Conservation (phyloP, 2,113 vertebrate genomes). For the Rhabdornis inornatus region DNA sequence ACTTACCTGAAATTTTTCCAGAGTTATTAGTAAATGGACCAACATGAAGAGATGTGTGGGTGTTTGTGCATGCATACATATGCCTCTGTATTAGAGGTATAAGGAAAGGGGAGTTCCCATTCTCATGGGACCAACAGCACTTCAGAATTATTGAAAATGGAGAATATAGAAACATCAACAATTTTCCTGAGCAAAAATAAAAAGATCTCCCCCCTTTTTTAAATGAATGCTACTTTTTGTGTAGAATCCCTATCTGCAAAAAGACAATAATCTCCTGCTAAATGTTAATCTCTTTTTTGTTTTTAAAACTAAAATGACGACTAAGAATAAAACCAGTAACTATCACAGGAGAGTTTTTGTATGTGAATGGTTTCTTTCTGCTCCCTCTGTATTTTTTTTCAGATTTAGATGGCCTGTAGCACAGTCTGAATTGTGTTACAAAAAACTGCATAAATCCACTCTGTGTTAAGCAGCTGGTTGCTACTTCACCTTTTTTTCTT, state of each 20-base stretch:
- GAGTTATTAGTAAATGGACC: background rate
- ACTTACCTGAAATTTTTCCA: background rate
- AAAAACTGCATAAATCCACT: background rate
- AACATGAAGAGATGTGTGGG: background rate
- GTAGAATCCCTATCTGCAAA: background rate
- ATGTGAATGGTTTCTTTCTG: background rate
- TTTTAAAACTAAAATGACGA: background rate
- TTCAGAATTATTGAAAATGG: background rate
- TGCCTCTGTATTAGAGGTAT: background rate
- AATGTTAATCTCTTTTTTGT: background rate
- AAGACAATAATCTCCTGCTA: background rate
- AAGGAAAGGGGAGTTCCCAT: background rate
- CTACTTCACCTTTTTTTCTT: background rate
- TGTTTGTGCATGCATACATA: background rate
- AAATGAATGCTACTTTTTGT: background rate
- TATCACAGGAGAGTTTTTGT: background rate
- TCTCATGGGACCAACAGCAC: background rate
- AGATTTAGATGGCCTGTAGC: background rate
- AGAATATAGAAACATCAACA: background rate
- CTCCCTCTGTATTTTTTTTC: background rate
- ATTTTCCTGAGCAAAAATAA: background rate
- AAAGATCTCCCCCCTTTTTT: rapidly evolving
- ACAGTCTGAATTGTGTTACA: background rate
- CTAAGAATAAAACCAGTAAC: background rate
- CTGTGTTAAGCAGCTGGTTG: background rate